Conservation (phyloP, 37 sponge, comb jelly and placozoan genomes). For the Theonella swinhoei region DNA sequence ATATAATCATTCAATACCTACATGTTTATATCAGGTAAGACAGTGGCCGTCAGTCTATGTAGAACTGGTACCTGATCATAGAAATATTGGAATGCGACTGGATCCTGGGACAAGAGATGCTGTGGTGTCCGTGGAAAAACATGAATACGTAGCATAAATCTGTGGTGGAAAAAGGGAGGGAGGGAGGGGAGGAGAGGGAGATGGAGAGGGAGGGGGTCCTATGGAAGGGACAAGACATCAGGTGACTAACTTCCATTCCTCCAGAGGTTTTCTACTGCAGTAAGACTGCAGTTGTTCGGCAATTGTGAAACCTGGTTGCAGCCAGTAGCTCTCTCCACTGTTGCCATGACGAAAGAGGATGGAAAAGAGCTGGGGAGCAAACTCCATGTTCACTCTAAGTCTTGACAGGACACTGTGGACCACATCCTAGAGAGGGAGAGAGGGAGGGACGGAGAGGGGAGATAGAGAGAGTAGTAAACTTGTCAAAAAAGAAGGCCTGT, state of each 20-base stretch:
- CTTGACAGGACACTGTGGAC: slow-evolving; percentile 49
- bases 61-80: slow-evolving; percentile 78
- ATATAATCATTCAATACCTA: slow-evolving; percentile 73
- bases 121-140: slow-evolving; percentile 81
- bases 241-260: slow-evolving; percentile 78
- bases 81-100: slow-evolving; percentile 75
- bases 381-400: slow-evolving; percentile 63
- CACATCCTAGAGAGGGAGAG: slow-evolving; percentile 37
- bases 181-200: too few species aligned
- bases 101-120: slow-evolving; percentile 68
- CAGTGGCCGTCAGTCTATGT: too few species aligned
- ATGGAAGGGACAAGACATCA: too few species aligned
- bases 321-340: slow-evolving; percentile 71
- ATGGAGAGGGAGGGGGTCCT: too few species aligned
- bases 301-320: slow-evolving; percentile 57
- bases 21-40: too few species aligned
- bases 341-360: slow-evolving; percentile 36
- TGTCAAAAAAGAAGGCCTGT: too few species aligned
- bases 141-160: slow-evolving; percentile 55
- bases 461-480: background rate
- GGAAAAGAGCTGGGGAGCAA: slow-evolving; percentile 46
- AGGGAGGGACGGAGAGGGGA: too few species aligned
- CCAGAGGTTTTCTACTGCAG: slow-evolving; percentile 34
- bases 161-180: too few species aligned
- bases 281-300: slow-evolving; percentile 44